These are phyloP conservation scores for Anaspis maculata DNA, from an alignment of 2,888 invertebrate species.

Conservation along the genomic window DNA sequence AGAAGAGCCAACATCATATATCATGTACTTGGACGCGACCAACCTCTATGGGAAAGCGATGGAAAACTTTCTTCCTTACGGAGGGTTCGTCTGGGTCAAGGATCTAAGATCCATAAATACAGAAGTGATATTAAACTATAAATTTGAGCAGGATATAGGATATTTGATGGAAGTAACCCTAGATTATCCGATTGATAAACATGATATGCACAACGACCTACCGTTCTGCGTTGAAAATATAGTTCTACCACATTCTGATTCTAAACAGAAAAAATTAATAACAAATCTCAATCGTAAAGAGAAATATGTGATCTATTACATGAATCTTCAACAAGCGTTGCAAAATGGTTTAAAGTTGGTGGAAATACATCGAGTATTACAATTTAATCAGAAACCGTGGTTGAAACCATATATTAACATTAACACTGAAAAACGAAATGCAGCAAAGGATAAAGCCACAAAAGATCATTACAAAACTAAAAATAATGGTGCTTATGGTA, in stretches of 20 bases:
- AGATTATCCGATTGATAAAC: slow-evolving; percentile 20
- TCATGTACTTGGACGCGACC: slow-evolving; percentile 44
- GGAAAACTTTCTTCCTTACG: slow-evolving; percentile 76
- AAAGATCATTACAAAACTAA: slow-evolving; percentile 4
- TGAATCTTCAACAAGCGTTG: not conserved
- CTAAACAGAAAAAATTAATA: slow-evolving; percentile 20
- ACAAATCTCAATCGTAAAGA: slow-evolving; percentile 7
- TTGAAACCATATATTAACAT: slow-evolving; percentile 1
- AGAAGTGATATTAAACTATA: not conserved
- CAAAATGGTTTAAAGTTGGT: slow-evolving; percentile 1
- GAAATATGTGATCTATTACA: slow-evolving; percentile 2
- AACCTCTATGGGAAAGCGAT: slow-evolving; percentile 9
- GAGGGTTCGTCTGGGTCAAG: slow-evolving; percentile 92
- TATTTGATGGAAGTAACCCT: slow-evolving; percentile 32
- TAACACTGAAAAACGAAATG: slow-evolving; percentile 1
- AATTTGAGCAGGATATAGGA: slow-evolving; percentile 13
- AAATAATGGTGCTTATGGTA: slow-evolving; percentile 7
- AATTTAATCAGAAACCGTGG: slow-evolving; percentile 1
- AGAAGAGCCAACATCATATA: slow-evolving; percentile 6
- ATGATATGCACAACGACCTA: slow-evolving; percentile 29
- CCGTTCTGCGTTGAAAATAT: no score
- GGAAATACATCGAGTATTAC: not conserved
- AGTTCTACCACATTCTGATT: slow-evolving; percentile 6
- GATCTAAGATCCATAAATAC: slow-evolving; percentile 1
- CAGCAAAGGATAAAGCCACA: slow-evolving; percentile 1